Conservation (phyloP, 2,113 vertebrate genomes). For the Paraplagusia blochii region DNA sequence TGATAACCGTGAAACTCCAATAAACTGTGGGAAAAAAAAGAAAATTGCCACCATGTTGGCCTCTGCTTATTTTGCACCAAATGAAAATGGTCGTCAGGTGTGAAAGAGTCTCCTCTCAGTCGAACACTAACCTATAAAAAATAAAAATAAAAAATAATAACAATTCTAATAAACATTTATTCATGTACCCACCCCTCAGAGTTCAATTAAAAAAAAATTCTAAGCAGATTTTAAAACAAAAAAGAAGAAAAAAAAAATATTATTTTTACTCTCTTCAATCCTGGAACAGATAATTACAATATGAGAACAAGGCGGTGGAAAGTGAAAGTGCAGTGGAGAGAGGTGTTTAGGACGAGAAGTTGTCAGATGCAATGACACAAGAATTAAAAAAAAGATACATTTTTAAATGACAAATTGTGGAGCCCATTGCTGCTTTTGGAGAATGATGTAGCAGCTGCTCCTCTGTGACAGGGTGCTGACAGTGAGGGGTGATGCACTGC, state of each 20-base stretch:
- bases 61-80: constrained; percentile 24
- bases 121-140: constrained; percentile 60
- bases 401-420: constrained; percentile 62
- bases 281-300: constrained; percentile 63
- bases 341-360: constrained; percentile 29
- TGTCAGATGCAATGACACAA: constrained; percentile 18
- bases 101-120: constrained; percentile 51
- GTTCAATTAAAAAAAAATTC: constrained; percentile 61
- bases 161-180: constrained; percentile 44
- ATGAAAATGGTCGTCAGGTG: constrained; percentile 41
- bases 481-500: no score
- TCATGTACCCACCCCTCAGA: constrained; percentile 48
- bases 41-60: constrained; percentile 4
- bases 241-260: constrained; percentile 59
- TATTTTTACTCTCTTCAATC: constrained; percentile 60
- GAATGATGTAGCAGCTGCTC: constrained; percentile 45
- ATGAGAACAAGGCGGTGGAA: constrained; percentile 45
- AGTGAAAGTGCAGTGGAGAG: constrained; percentile 32
- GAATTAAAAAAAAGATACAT: constrained; percentile 55
- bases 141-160: constrained; percentile 49
- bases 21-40: constrained; percentile 12
- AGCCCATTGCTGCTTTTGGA: constrained; percentile 52
- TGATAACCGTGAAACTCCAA: constrained; percentile 4
- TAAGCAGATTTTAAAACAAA: constrained; percentile 45
- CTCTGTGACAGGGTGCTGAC: no score